Conservation (phyloP, 2,888 invertebrate genomes). For the Gymnosoma rotundatum region DNA sequence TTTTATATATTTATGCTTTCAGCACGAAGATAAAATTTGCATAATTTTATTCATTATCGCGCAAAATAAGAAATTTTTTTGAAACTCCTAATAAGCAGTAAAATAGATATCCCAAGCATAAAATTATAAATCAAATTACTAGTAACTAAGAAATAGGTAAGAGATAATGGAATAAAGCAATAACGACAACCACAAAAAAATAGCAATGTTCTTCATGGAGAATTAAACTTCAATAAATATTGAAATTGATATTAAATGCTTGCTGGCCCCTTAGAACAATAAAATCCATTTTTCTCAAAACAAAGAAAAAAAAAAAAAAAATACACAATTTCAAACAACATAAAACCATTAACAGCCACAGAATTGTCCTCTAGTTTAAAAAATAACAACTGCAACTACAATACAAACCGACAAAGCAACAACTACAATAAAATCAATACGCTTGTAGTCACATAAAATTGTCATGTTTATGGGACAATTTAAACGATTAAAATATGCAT, state of each 20-base stretch:
- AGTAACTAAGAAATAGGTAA: too few species aligned
- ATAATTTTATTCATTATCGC: too few species aligned
- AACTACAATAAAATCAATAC: conserved; percentile 37
- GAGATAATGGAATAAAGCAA: too few species aligned
- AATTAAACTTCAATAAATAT: conserved; percentile 67
- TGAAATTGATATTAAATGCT: conserved; percentile 64
- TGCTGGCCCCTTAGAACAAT: conserved; percentile 38
- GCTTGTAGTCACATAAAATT: conserved; percentile 68
- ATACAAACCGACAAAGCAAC: conserved; percentile 16
- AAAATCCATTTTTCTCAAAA: conserved; percentile 41
- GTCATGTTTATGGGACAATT: conserved; percentile 67
- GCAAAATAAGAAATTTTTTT: too few species aligned
- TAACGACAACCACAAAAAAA: too few species aligned
- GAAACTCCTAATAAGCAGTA: too few species aligned
- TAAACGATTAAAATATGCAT: conserved; percentile 67
- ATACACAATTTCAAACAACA: conserved; percentile 38
- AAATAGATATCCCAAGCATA: too few species aligned
- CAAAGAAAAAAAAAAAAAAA: not conserved
- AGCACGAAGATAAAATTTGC: too few species aligned
- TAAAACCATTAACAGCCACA: conserved; percentile 58
- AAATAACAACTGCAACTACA: conserved; percentile 10
- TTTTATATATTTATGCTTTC: too few species aligned
- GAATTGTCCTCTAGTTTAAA: conserved; percentile 25
- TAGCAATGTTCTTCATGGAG: conserved; percentile 27
- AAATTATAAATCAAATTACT: too few species aligned